Percentiles rank a stretch among this genome's conserved stretches.
Conservation (phyloP, 1,140 invertebrate species). For the Oreohelix idahoensis region DNA sequence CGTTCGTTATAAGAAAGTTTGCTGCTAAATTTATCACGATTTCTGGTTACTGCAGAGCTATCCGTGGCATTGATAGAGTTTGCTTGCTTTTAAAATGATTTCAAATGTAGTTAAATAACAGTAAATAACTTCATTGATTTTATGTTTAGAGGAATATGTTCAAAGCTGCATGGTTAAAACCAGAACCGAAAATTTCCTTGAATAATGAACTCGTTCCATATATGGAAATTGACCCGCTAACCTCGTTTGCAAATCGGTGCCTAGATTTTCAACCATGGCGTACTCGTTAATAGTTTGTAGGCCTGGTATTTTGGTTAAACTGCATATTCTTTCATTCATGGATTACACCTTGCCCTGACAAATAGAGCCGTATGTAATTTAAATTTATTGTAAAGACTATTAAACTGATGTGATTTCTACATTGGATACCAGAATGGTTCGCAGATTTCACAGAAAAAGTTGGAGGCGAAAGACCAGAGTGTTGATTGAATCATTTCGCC, state of each 20-base stretch:
- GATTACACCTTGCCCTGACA: neutral
- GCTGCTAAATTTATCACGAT: neutral
- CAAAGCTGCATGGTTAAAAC: neutral
- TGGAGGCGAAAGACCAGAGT: neutral
- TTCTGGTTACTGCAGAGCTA: neutral
- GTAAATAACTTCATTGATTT: neutral
- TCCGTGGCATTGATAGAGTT: too few relatives aligned
- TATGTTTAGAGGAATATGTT: neutral
- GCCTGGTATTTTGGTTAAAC: neutral
- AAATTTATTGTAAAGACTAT: neutral
- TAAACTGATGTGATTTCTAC: neutral
- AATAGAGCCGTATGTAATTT: neutral
- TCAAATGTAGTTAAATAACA: neutral
- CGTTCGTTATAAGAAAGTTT: neutral
- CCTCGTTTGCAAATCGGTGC: constrained; percentile 41
- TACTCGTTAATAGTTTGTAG: neutral
- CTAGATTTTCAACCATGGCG: constrained; percentile 36
- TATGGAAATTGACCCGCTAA: constrained; percentile 43
- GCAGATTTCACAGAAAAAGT: constrained; percentile 7
- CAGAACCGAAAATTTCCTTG: neutral
- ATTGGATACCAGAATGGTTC: neutral
- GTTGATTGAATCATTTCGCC: neutral
- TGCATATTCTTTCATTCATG: neutral
- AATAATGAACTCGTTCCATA: constrained; percentile 37
- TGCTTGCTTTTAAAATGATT: neutral